Base-by-base conservation (phyloP, 2,113 vertebrate species). In the Pycnonotus jocosus region DNA sequence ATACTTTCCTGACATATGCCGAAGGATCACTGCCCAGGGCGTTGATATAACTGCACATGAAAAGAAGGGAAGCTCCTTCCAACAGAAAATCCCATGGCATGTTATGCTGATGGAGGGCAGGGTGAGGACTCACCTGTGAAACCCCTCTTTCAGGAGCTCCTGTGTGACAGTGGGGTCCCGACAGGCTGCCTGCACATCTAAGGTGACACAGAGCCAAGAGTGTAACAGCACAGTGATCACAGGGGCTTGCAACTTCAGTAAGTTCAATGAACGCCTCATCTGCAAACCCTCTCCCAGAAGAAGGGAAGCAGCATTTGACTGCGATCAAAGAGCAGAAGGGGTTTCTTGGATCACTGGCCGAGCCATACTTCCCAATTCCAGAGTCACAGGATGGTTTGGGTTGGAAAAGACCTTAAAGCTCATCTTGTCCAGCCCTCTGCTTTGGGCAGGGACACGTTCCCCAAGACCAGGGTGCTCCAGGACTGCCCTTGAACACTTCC, bases 121-220 rank as follows among this genome's bases (percentile, higher is more conserved):
- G 38, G 42, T 7, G 14, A 50, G 38, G 11, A 83, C 81, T 86
- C 70, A 98, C 98, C 98, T 98, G 66, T 98, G 98, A 81, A 98
- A 98, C 15, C 98, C 98, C 77, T 97, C 97, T 18, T 98, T 96
- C 71, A 98, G 93, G 56, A 98, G 92, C 86, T 98, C 97, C 95
- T 98, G 98, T 0, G 42, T 95, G 85, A 98, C 92, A 70, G 31
- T 35, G 66, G 96, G 62, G 31, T 86, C 95, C 82, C n/a, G 95
- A 93, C 98, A 98, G 66, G 62, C 78, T 5, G 93, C 76, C 68
- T 69, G 83, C 45, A 71, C 92, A 38, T 54, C 97, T 98, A 35
- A 51, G 33, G 56, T 5, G 71, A 79, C 78, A 88, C 19, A 70
- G 45, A 73, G 45, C 0, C 1, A n/a, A 65, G 1, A 3, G 31